phyloP scores from a whole-genome alignment of 1,140 invertebrate genomes.

The Kradibia gibbosae region DNA sequence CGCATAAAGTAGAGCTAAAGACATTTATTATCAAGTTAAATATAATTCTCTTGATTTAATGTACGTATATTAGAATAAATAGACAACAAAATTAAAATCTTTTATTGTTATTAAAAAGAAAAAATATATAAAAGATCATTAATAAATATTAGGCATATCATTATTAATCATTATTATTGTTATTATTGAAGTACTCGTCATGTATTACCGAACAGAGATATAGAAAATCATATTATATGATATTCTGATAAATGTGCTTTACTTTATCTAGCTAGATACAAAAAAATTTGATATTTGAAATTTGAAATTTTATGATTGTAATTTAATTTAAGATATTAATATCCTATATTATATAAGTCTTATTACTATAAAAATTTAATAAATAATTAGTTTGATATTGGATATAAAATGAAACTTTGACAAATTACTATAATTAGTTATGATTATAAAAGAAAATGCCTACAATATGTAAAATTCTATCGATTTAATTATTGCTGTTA shows the following conservation, averaged over 20 bases:
- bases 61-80: background rate
- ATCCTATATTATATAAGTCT: background rate
- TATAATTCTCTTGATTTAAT: too few species aligned
- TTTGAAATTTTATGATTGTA: background rate
- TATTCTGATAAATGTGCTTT: background rate
- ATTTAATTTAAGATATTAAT: background rate
- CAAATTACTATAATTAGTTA: background rate
- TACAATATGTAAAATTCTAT: background rate
- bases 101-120: too few species aligned
- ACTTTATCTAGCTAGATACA: too few species aligned
- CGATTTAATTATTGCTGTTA: too few species aligned
- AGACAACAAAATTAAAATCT: background rate
- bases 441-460: background rate
- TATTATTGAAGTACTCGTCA: background rate
- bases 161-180: too few species aligned
- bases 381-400: constrained; percentile 1
- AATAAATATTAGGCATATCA: too few species aligned
- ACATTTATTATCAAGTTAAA: too few species aligned
- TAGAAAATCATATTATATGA: background rate
- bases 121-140: background rate
- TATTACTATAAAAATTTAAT: background rate
- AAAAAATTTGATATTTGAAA: too few species aligned
- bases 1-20: too few species aligned
- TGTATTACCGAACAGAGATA: background rate
- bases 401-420: constrained; percentile 9